A percentile compares a stretch with the other conserved stretches of the same genome.
Evolutionary conservation across 2,113 vertebrate species (phyloP).

Genomic region (Ammodytes dubius): DNA sequence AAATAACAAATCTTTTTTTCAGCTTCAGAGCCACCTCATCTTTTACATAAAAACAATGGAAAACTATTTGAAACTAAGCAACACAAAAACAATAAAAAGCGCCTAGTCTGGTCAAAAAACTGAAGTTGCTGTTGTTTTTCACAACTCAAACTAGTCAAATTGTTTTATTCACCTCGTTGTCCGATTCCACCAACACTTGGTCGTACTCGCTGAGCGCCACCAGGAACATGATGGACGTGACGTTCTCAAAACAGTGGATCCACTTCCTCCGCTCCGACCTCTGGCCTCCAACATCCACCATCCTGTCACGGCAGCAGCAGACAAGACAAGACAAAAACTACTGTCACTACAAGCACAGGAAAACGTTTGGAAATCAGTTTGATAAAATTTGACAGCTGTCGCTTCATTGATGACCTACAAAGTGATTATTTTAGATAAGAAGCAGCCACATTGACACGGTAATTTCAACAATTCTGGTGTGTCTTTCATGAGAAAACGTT

Average conservation of each 20-base stretch:
- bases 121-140: not conserved
- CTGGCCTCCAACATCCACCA: constrained; percentile 97
- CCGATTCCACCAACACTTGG: constrained; percentile 96
- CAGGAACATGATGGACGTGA: constrained; percentile 98
- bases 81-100: not conserved
- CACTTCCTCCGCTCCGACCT: constrained; percentile 98
- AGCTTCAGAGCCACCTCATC: constrained; percentile 15
- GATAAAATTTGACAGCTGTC: too few relatives aligned
- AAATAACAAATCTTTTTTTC: constrained; percentile 36
- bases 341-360: not conserved
- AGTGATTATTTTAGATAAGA: too few relatives aligned
- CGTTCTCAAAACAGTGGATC: constrained; percentile 99
- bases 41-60: not conserved
- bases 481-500: too few relatives aligned
- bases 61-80: constrained; percentile 2
- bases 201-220: constrained; percentile 98
- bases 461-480: too few relatives aligned
- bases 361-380: not conserved
- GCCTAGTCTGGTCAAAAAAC: not conserved
- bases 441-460: too few relatives aligned
- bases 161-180: constrained; percentile 91
- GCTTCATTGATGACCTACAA: not conserved
- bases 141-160: too few relatives aligned
- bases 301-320: constrained; percentile 83
- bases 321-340: constrained; percentile 9